Percentiles rank a stretch among this genome's conserved stretches.
These are phyloP conservation scores for Scolopax bukidnonensis DNA, from an alignment of 2,797 vertebrate species.

Conservation along the genomic window DNA sequence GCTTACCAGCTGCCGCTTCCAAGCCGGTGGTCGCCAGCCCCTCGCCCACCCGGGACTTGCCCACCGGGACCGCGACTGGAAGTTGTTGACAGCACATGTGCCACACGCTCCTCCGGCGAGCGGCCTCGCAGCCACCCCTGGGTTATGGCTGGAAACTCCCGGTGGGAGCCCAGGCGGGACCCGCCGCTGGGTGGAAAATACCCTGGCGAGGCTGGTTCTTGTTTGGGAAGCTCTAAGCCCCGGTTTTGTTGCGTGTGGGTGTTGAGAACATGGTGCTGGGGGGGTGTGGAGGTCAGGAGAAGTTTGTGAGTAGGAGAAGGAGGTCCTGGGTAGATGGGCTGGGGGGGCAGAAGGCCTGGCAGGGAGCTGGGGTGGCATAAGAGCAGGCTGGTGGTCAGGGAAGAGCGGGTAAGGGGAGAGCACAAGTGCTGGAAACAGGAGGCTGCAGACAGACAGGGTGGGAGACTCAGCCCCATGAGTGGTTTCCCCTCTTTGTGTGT, in stretches of 20 bases:
- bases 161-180: not conserved
- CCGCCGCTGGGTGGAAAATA: not conserved
- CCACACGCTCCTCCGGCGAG: not conserved
- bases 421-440: not conserved
- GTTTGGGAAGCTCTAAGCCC: not conserved
- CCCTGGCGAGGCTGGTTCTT: not conserved
- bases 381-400: not conserved
- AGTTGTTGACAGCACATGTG: conserved; percentile 23
- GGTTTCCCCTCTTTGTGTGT: not conserved
- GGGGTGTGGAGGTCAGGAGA: not conserved
- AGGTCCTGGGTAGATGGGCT: not conserved
- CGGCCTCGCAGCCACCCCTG: not conserved
- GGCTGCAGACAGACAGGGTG: not conserved
- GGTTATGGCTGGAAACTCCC: not conserved
- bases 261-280: not conserved
- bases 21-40: not conserved
- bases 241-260: fast-evolving
- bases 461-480: fast-evolving
- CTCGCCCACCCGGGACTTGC: not conserved
- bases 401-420: not conserved
- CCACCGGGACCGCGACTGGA: not conserved
- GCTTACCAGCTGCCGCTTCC: not conserved
- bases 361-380: not conserved
- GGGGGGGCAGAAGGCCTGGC: not conserved
- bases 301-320: not conserved